These are phyloP conservation scores for Argentina silus DNA, from an alignment of 2,797 vertebrate species.

Conservation along the genomic window DNA sequence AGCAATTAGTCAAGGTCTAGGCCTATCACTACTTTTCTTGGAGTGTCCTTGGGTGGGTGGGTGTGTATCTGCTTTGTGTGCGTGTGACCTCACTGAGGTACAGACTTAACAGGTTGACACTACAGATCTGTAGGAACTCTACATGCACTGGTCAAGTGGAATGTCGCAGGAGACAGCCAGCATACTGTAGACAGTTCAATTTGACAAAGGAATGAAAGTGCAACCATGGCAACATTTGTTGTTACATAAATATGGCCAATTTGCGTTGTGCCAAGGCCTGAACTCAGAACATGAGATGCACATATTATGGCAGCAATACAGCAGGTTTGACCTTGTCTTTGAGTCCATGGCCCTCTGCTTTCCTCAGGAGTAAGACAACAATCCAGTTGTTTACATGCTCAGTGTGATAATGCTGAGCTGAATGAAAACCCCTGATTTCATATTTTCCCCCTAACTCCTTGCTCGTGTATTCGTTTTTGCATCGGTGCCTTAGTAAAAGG, in stretches of 20 bases:
- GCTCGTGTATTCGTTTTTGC: background rate
- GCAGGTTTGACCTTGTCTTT: background rate
- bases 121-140: no score
- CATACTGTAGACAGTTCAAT: background rate
- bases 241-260: constrained; percentile 47
- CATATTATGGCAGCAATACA: constrained; percentile 20
- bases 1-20: no score
- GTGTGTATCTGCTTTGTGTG: no score
- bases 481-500: background rate
- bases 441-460: background rate
- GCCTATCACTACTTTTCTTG: no score
- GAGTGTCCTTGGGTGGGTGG: no score
- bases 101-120: no score
- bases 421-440: background rate
- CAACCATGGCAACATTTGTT: constrained; percentile 45
- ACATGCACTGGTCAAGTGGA: no score
- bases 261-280: constrained; percentile 15
- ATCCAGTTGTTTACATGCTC: background rate
- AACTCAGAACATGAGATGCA: constrained; percentile 5
- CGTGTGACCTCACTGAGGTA: no score
- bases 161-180: no score
- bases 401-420: background rate
- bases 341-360: background rate
- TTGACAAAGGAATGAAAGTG: constrained; percentile 23
- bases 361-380: background rate